Conservation (phyloP, 2,797 vertebrate genomes). For the Schizopygopsis pylzovi region DNA sequence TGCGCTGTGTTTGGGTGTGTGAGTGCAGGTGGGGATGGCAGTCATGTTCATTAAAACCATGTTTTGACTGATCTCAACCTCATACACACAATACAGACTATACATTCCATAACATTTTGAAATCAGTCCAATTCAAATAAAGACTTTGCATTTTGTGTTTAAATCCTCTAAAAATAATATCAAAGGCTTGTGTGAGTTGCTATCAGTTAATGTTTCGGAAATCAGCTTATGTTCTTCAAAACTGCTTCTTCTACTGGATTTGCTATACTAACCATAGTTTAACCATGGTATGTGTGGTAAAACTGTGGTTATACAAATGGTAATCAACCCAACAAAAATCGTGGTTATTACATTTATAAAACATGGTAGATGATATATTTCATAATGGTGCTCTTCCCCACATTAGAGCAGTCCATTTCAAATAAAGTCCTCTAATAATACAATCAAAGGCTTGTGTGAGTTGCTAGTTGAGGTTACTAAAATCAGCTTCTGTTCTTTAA, state of each 20-base stretch:
- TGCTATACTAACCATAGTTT: not conserved
- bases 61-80: not conserved
- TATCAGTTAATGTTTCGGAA: not conserved
- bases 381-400: not conserved
- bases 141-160: not conserved
- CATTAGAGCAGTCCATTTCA: not conserved
- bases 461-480: not conserved
- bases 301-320: not conserved
- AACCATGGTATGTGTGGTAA: not conserved
- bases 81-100: not conserved
- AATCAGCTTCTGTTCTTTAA: not conserved
- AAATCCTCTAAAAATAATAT: not conserved
- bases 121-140: not conserved
- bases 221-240: not conserved
- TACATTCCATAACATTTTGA: not conserved
- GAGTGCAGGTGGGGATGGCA: conserved; percentile 54
- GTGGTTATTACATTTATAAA: not conserved
- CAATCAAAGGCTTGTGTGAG: not conserved
- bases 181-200: not conserved
- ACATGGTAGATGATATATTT: not conserved
- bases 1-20: conserved; percentile 45
- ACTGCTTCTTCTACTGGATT: not conserved
- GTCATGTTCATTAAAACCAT: not conserved
- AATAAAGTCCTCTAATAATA: not conserved
- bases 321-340: not conserved